These are phyloP conservation scores for Numida meleagris DNA, from an alignment of 2,113 vertebrate species.

Conservation along the genomic window DNA sequence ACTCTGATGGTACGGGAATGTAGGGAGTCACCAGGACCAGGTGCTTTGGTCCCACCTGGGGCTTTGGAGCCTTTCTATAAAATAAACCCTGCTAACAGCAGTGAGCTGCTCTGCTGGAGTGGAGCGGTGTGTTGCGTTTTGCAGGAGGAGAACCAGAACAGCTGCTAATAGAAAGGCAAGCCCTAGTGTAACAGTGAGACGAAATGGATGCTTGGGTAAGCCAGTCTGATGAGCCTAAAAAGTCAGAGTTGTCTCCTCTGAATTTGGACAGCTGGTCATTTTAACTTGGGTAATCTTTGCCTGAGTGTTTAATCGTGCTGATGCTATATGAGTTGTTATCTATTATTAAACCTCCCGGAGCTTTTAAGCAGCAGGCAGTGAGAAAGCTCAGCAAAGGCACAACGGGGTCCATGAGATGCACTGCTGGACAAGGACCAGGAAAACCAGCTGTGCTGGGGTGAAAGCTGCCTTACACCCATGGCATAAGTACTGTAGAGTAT, in stretches of 20 bases:
- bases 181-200: not conserved
- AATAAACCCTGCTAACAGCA: not conserved
- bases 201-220: not conserved
- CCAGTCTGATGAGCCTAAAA: not conserved
- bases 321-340: not conserved
- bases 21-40: not conserved
- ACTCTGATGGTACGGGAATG: not conserved
- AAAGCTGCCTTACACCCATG: not conserved
- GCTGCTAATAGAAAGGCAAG: not conserved
- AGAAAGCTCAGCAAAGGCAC: not conserved
- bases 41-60: not conserved
- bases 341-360: not conserved
- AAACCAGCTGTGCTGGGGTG: not conserved
- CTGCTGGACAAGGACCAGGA: not conserved
- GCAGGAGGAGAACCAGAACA: accelerated
- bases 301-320: not conserved
- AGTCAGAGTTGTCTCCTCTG: not conserved
- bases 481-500: not conserved
- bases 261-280: not conserved
- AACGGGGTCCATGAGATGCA: not conserved
- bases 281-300: not conserved
- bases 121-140: not conserved
- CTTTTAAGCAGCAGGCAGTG: not conserved
- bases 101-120: not conserved
- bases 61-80: not conserved